Evolutionary conservation across 2,888 invertebrate species (phyloP).

Genomic region (Nephrotoma guestfalica): DNA sequence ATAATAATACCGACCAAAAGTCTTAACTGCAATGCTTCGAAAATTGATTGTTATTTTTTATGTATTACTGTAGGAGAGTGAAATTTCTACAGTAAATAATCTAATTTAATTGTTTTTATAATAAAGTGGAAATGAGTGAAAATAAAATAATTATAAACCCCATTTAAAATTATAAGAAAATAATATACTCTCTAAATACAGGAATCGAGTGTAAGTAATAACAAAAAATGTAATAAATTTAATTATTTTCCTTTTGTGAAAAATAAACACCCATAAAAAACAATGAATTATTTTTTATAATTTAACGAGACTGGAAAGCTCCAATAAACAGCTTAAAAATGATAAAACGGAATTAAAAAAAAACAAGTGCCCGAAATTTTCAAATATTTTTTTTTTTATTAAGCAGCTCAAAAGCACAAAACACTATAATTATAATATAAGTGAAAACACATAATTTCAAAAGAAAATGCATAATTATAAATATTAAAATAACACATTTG

Average conservation of each 20-base stretch:
- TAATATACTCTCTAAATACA: neutral
- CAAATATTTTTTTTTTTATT: neutral
- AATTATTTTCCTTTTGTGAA: neutral
- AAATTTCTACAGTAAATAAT: neutral
- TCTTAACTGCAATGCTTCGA: constrained; percentile 1
- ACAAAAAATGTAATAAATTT: neutral
- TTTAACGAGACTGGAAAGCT: neutral
- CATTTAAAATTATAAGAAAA: constrained; percentile 2
- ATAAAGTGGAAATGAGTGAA: constrained; percentile 1
- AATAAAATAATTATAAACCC: neutral
- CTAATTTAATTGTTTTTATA: constrained; percentile 1
- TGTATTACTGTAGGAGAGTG: neutral
- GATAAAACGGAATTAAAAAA: neutral
- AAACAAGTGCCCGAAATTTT: neutral
- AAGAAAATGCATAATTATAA: neutral
- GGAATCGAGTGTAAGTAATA: constrained; percentile 1
- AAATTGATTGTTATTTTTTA: constrained; percentile 3
- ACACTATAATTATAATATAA: neutral
- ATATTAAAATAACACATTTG: neutral
- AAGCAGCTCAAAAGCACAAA: neutral
- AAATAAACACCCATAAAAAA: neutral
- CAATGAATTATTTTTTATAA: neutral
- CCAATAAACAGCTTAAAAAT: neutral
- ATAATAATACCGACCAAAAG: constrained; percentile 40
- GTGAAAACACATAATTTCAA: neutral